phyloP scores from a whole-genome alignment of 1,140 invertebrate species.

The Macrostomum lignano region DNA sequence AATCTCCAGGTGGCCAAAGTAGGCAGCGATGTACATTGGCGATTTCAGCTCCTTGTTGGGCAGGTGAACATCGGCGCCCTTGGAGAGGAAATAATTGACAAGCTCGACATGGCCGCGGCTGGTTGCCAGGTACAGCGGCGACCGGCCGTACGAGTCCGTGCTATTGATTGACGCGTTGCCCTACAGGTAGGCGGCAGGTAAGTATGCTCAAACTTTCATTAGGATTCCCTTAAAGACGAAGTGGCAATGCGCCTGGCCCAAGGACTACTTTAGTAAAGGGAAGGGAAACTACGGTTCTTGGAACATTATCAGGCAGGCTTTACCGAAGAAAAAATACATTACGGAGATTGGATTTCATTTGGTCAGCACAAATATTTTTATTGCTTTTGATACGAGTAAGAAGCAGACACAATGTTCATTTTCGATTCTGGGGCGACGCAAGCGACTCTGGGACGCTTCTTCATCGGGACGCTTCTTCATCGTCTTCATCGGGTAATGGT shows the following conservation, averaged over 20 bases:
- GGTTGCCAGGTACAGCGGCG: conserved; percentile 26
- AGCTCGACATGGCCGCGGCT: conserved; percentile 17
- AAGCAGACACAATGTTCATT: neutral
- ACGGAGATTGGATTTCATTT: conserved; percentile 3
- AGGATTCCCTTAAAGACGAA: too few relatives aligned
- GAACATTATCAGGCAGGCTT: too few relatives aligned
- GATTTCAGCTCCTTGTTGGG: conserved; percentile 8
- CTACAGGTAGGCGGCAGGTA: too few relatives aligned
- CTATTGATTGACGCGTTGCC: neutral
- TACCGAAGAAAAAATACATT: too few relatives aligned
- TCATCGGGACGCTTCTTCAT: too few relatives aligned
- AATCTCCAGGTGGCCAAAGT: conserved; percentile 8
- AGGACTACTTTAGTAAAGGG: too few relatives aligned
- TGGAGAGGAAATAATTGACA: conserved; percentile 10
- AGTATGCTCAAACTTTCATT: too few relatives aligned
- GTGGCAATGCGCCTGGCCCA: too few relatives aligned
- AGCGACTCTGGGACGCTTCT: too few relatives aligned
- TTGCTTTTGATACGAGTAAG: neutral
- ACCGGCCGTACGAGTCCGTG: conserved; percentile 10
- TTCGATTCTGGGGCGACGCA: too few relatives aligned
- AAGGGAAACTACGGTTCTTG: too few relatives aligned
- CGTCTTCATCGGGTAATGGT: too few relatives aligned
- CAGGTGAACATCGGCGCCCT: conserved; percentile 6
- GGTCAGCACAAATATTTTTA: neutral
- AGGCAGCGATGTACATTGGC: conserved; percentile 7